Percentiles rank a stretch among this genome's conserved stretches.
Evolutionary conservation across 1,140 invertebrate species (phyloP).

Genomic region (Dufourea novaeangliae): DNA sequence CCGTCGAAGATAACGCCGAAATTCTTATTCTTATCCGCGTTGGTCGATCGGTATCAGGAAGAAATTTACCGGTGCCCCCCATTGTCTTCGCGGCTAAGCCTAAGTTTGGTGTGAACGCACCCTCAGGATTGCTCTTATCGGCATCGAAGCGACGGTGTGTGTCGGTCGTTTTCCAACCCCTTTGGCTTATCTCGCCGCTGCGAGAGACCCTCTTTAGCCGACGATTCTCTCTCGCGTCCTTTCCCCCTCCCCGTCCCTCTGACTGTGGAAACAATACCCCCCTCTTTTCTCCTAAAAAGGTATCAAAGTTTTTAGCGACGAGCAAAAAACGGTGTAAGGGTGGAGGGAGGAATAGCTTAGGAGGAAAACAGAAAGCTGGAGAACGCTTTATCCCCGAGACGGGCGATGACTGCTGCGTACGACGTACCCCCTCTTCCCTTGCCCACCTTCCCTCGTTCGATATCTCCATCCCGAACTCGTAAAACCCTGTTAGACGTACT

Average conservation of each 20-base stretch:
- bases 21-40: slow-evolving; percentile 36
- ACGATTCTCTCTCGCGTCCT: slow-evolving; percentile 2
- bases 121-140: slow-evolving; percentile 66
- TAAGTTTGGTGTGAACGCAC: slow-evolving; percentile 57
- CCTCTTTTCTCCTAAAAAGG: slow-evolving; percentile 51
- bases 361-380: neutral
- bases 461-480: neutral
- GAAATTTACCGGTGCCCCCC: slow-evolving; percentile 48
- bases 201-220: slow-evolving; percentile 58
- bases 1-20: slow-evolving; percentile 33
- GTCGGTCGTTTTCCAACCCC: slow-evolving; percentile 52
- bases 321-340: slow-evolving; percentile 6
- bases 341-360: neutral
- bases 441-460: neutral
- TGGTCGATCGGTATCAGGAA: slow-evolving; percentile 22
- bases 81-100: slow-evolving; percentile 47
- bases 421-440: neutral
- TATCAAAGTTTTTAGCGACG: slow-evolving; percentile 69
- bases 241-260: slow-evolving; percentile 1
- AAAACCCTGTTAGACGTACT: slow-evolving; percentile 26
- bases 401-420: neutral
- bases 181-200: slow-evolving; percentile 55
- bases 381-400: slow-evolving; percentile 14
- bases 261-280: slow-evolving; percentile 56
- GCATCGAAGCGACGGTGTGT: slow-evolving; percentile 44